Conservation (phyloP, 35 echinoderm and acorn worm species). For the Patiria miniata region DNA sequence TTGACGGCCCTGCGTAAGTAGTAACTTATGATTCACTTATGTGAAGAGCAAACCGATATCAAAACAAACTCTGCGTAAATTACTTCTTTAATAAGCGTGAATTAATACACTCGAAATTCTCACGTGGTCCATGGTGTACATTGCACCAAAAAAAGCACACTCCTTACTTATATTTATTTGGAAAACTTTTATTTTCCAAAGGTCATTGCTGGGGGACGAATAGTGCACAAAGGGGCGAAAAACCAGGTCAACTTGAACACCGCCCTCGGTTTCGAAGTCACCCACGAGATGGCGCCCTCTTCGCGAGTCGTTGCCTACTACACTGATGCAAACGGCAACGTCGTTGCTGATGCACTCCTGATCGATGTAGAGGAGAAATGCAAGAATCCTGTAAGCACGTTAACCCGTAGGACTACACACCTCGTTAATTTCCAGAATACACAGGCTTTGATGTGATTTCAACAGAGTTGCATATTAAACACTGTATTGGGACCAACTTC, state of each 20-base stretch:
- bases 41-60: background rate
- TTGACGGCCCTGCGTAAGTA: too few relatives aligned
- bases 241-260: background rate
- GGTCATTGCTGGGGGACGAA: background rate
- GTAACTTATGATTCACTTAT: background rate
- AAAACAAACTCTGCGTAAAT: background rate
- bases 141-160: too few relatives aligned
- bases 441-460: too few relatives aligned
- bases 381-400: slow-evolving; percentile 53
- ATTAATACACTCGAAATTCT: background rate
- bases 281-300: slow-evolving; percentile 71
- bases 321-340: slow-evolving; percentile 58
- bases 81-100: background rate
- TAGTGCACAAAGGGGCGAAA: background rate
- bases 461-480: too few relatives aligned
- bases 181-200: background rate
- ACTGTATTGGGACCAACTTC: too few relatives aligned
- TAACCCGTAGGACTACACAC: background rate
- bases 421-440: too few relatives aligned
- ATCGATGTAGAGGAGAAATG: slow-evolving; percentile 73
- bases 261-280: slow-evolving; percentile 38
- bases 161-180: too few relatives aligned
- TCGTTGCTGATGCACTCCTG: slow-evolving; percentile 78
- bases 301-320: slow-evolving; percentile 80
- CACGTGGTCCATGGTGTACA: too few relatives aligned